phyloP scores from a whole-genome alignment of 2,113 vertebrate species.

The Psilopogon haemacephalus region DNA sequence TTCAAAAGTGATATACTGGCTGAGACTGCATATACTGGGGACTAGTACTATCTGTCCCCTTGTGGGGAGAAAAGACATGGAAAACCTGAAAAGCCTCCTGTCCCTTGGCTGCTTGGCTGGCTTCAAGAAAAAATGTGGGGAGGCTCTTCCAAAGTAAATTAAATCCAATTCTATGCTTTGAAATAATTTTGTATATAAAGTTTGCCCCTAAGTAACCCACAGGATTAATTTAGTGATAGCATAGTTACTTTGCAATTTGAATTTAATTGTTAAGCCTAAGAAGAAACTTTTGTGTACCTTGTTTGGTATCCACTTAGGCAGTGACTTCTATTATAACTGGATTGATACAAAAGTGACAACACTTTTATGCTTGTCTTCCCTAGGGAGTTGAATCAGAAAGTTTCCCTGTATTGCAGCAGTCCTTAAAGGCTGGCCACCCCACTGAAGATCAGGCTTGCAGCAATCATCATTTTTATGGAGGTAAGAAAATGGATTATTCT shows the following conservation, averaged over 20 bases:
- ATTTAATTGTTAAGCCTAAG: background rate
- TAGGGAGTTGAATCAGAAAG: constrained; percentile 88
- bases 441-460: constrained; percentile 73
- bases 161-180: background rate
- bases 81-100: background rate
- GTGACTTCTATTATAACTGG: background rate
- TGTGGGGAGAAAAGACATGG: background rate
- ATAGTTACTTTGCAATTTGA: background rate
- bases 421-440: constrained; percentile 79
- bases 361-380: background rate
- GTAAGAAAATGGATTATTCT: constrained; percentile 55
- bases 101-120: background rate
- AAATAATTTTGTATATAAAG: background rate
- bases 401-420: constrained; percentile 82
- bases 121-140: background rate
- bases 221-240: background rate
- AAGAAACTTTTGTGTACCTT: background rate
- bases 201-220: background rate
- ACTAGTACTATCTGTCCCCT: background rate
- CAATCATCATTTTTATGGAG: constrained; percentile 84
- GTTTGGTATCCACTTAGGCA: background rate
- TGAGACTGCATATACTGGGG: background rate
- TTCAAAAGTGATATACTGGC: background rate
- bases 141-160: background rate
- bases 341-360: background rate